Evolutionary conservation across 2,888 invertebrate species (phyloP).

Genomic region (Drosophila mayaguana): DNA sequence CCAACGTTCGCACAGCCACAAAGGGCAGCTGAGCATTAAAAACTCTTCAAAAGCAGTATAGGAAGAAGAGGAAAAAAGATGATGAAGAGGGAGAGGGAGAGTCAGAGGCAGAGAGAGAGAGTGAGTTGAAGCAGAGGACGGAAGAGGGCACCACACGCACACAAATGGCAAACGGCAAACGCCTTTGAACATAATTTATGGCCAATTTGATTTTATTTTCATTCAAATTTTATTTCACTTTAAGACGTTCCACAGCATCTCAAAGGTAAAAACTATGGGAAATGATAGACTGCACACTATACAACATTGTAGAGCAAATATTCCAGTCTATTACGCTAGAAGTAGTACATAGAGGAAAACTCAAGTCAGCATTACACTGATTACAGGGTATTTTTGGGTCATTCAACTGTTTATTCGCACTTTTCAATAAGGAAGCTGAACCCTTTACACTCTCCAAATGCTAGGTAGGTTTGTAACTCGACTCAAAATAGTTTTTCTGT

Average conservation of each 20-base stretch:
- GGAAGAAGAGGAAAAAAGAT: not conserved
- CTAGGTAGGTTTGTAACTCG: too few species aligned
- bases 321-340: too few species aligned
- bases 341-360: too few species aligned
- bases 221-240: conserved; percentile 75
- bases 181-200: conserved; percentile 80
- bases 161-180: conserved; percentile 50
- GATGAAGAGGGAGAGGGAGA: not conserved
- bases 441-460: too few species aligned
- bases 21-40: conserved; percentile 22
- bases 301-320: too few species aligned
- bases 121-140: not conserved
- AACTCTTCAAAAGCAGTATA: not conserved
- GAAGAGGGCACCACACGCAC: conserved; percentile 2
- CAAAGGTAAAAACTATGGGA: not conserved
- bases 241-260: conserved; percentile 25
- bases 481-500: not conserved
- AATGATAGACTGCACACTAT: not conserved
- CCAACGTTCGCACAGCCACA: conserved; percentile 30
- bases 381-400: not conserved
- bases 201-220: conserved; percentile 74
- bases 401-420: not conserved
- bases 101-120: not conserved
- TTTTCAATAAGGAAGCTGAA: not conserved
- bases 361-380: not conserved